Evolutionary conservation across 2,888 invertebrate genomes (phyloP).

Genomic region (Brachyptera risi): DNA sequence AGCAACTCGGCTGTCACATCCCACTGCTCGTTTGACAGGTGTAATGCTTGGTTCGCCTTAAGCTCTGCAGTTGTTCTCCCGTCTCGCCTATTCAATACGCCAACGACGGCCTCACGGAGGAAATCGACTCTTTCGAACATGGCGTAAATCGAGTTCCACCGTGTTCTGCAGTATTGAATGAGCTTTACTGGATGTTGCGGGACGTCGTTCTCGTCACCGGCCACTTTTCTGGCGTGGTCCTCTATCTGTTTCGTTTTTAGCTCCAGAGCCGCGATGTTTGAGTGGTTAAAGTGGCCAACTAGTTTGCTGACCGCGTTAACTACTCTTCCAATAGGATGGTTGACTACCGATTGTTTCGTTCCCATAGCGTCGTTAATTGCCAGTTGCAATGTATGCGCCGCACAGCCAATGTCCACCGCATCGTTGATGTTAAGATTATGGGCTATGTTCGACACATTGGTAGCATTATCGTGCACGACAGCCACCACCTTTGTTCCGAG

Average conservation of each 20-base stretch:
- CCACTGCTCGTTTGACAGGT: too few species aligned
- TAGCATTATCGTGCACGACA: slow-evolving; percentile 30
- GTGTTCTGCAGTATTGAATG: background rate
- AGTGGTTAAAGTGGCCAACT: slow-evolving; percentile 27
- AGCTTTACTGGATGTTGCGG: background rate
- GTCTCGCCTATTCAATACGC: background rate
- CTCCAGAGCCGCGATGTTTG: slow-evolving; percentile 13
- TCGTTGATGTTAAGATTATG: background rate
- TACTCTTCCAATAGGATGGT: background rate
- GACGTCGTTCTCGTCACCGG: too few species aligned
- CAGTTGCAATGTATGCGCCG: slow-evolving; percentile 19
- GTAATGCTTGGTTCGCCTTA: too few species aligned
- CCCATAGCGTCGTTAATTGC: slow-evolving; percentile 8
- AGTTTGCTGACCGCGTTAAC: slow-evolving; percentile 8
- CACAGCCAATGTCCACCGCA: slow-evolving; percentile 17
- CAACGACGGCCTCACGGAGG: background rate
- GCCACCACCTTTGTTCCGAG: slow-evolving; percentile 26
- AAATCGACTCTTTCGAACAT: background rate
- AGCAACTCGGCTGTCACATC: too few species aligned
- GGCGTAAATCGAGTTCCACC: background rate
- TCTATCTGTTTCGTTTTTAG: too few species aligned
- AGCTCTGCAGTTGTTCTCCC: too few species aligned
- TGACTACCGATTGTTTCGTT: background rate
- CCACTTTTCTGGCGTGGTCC: too few species aligned
- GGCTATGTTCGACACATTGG: slow-evolving; percentile 19